Percentiles rank a stretch among this genome's conserved stretches.
Conservation (phyloP, 2,797 vertebrate genomes). For the Amazona ochrocephala region DNA sequence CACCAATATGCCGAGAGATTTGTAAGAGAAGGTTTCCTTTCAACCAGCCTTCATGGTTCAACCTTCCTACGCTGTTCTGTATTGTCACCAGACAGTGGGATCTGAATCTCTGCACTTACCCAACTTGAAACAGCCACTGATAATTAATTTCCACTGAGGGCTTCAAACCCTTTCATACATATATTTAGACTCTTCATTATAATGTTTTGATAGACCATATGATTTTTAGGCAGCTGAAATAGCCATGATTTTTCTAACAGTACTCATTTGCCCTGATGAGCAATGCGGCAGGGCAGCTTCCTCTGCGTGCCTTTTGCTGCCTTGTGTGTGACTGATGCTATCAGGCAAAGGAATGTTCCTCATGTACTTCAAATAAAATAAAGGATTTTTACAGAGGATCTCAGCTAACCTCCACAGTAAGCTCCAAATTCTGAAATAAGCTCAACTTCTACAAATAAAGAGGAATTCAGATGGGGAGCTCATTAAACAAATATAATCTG, state of each 20-base stretch:
- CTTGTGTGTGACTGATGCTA: neutral
- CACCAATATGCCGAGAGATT: constrained; percentile 29
- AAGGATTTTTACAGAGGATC: constrained; percentile 53
- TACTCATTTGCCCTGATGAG: neutral
- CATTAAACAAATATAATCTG: neutral
- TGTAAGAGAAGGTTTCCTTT: constrained; percentile 47
- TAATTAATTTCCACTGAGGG: neutral
- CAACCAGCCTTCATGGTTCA: constrained; percentile 8
- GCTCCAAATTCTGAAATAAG: constrained; percentile 33
- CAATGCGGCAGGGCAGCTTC: constrained; percentile 2
- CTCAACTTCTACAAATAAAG: constrained; percentile 19
- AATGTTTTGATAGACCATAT: neutral
- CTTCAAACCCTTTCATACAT: neutral
- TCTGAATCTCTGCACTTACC: neutral
- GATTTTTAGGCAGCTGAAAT: neutral
- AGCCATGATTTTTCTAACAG: neutral
- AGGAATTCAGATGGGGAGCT: constrained; percentile 25
- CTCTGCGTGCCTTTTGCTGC: constrained; percentile 12
- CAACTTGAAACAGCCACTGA: neutral
- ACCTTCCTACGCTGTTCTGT: constrained; percentile 28
- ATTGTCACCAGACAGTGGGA: neutral
- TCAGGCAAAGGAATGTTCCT: constrained; percentile 26
- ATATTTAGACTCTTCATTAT: neutral
- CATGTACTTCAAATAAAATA: constrained; percentile 13
- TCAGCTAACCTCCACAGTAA: constrained; percentile 49